Evolutionary conservation across 2,113 vertebrate genomes (phyloP), one percentile per base, ranked within the genome.

Genomic region (Centropus bengalensis): DNA sequence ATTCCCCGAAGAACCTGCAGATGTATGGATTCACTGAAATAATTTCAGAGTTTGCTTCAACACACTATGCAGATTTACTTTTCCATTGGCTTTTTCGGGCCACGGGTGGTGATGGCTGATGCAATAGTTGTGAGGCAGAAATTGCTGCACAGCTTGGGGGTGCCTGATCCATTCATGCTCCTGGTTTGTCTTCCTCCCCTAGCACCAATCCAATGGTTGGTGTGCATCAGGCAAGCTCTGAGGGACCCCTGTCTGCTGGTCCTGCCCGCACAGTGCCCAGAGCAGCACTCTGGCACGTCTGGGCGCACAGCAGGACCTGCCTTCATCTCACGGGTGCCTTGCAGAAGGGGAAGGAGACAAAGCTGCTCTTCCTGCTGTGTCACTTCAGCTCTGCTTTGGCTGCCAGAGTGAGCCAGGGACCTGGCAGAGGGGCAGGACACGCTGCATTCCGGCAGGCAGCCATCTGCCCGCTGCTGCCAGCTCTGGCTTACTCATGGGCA

Each of bases 361-460:
- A 38, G 8, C 45, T 40, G 59, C 64, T 80, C 15, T 33, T 92
- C 64, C 36, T 89, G 89, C 81, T 70, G 81, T 16, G 49, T 86
- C 89, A 77, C 49, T 45, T 38, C 64, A 14, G 84, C 64, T 47
- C 12, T 14, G 68, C 71, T 36, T 1, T 17, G 73, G 59, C 86
- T 60, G 80, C 76, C 0, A 0, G 58, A 8, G 33, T 2, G 24
- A 82, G 80, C 75, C 4, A 10, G 1, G 1, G 56, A 59, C 5
- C 86, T 66, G 92, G 77, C 89, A 42, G 81, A 44, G n/a, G 64
- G 33, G 81, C 81, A 78, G 92, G 45, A 86, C 77, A 8, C 0
- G 5, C 68, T 40, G 73, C 8, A 10, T 76, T n/a, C 28, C 0
- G 8, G 68, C 28, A 5, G 66, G 47, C 74, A 68, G 67, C 80